Evolutionary conservation across 2,797 vertebrate genomes (phyloP), one percentile per base, ranked within the genome.

Genomic region (Rhynchotus rufescens): DNA sequence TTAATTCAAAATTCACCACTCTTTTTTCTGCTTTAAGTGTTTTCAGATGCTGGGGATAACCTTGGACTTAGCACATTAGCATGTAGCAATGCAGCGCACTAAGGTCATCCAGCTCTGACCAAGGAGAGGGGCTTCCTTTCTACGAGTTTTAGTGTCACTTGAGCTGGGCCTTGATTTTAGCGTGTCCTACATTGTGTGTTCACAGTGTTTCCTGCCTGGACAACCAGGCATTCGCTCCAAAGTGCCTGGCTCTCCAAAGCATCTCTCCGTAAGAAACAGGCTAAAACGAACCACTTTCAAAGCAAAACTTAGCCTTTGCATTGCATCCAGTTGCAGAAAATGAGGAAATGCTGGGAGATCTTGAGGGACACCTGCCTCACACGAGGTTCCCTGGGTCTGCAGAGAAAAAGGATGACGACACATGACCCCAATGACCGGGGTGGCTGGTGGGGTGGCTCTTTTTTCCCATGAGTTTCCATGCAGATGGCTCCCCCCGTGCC

Each of bases 401-500:
- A n/a, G n/a, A n/a, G n/a, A n/a, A n/a, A n/a, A n/a, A n/a, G n/a
- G n/a, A n/a, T n/a, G n/a, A n/a, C n/a, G n/a, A n/a, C n/a, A n/a
- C n/a, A n/a, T n/a, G n/a, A n/a, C n/a, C n/a, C n/a, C n/a, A n/a
- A n/a, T n/a, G n/a, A n/a, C n/a, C n/a, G n/a, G n/a, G n/a, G n/a
- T n/a, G n/a, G n/a, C n/a, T n/a, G n/a, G n/a, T n/a, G n/a, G n/a
- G n/a, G n/a, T n/a, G n/a, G n/a, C n/a, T n/a, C n/a, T n/a, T n/a
- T n/a, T n/a, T n/a, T n/a, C n/a, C n/a, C n/a, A n/a, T n/a, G 86
- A 91, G 81, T 90, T 90, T 93, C 88, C 90, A 78, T 86, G 88
- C 93, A 96, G 93, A 93, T 86, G 93, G 72, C 88, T 96, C n/a
- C 79, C 82, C 57, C 47, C 89, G 91, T 80, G 72, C 91, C 84